A percentile compares a stretch with the other conserved stretches of the same genome.
Conservation (phyloP, 2,797 vertebrate species). For the Nannoperca obscura region DNA sequence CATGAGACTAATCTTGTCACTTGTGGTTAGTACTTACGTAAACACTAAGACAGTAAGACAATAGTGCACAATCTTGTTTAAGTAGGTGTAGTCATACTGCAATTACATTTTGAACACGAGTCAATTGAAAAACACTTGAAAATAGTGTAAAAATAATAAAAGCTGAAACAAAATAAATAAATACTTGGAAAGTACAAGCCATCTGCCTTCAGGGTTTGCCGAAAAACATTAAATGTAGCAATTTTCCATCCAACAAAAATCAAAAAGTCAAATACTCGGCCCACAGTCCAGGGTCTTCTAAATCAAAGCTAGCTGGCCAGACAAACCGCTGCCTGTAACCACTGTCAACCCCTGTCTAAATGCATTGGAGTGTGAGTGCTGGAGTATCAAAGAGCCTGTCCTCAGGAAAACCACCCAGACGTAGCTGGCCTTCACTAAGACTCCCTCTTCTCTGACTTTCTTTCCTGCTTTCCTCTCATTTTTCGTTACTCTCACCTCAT, state of each 20-base stretch:
- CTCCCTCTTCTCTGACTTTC: constrained; percentile 37
- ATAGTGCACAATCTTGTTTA: constrained; percentile 29
- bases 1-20: constrained; percentile 34
- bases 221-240: constrained; percentile 44
- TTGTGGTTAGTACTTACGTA: constrained; percentile 6
- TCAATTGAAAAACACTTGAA: constrained; percentile 33
- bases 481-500: constrained; percentile 69
- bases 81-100: constrained; percentile 24
- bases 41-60: constrained; percentile 3
- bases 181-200: constrained; percentile 41
- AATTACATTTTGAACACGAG: constrained; percentile 25
- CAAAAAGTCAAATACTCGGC: constrained; percentile 68
- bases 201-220: constrained; percentile 40
- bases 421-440: constrained; percentile 60
- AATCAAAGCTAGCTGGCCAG: constrained; percentile 76
- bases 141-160: constrained; percentile 47
- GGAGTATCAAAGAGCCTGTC: constrained; percentile 75
- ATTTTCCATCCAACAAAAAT: constrained; percentile 76
- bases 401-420: constrained; percentile 79
- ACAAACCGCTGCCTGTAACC: constrained; percentile 76
- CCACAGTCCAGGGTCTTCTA: constrained; percentile 71
- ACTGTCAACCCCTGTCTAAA: constrained; percentile 76
- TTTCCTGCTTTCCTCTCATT: constrained; percentile 50
- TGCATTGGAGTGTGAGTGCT: constrained; percentile 70
- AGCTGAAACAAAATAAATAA: constrained; percentile 31